A percentile compares a stretch with the other conserved stretches of the same genome.
phyloP scores from a whole-genome alignment of 2,113 vertebrate species.

The Sinosuthora webbiana region DNA sequence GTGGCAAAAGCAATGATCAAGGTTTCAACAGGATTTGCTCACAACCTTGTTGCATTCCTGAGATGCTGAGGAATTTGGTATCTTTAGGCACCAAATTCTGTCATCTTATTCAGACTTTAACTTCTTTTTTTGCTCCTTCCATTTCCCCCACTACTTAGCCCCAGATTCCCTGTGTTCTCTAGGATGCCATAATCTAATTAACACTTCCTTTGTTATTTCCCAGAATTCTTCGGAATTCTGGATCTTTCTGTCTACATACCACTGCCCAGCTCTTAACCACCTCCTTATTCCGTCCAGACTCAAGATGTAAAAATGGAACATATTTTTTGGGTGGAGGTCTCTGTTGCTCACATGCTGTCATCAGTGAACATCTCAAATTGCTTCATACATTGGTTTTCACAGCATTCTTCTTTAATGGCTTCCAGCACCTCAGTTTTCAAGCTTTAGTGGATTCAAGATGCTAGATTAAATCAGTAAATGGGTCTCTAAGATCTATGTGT shows the following conservation, averaged over 20 bases:
- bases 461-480: background rate
- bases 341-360: background rate
- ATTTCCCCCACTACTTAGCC: background rate
- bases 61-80: background rate
- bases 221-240: background rate
- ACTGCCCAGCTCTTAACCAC: background rate
- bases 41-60: background rate
- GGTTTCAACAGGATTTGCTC: background rate
- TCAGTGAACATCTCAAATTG: background rate
- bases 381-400: constrained; percentile 16
- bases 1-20: constrained; percentile 2
- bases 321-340: constrained; percentile 9
- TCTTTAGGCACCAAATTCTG: background rate
- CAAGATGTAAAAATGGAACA: background rate
- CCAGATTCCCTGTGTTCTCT: background rate
- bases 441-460: background rate
- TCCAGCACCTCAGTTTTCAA: background rate
- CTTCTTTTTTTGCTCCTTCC: background rate
- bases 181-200: background rate
- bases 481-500: background rate
- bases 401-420: constrained; percentile 25
- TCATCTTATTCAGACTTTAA: background rate
- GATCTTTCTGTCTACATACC: background rate
- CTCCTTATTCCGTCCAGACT: background rate
- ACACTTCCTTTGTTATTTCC: background rate